phyloP scores from a whole-genome alignment of 2,113 vertebrate genomes.

The Phoxinus phoxinus region DNA sequence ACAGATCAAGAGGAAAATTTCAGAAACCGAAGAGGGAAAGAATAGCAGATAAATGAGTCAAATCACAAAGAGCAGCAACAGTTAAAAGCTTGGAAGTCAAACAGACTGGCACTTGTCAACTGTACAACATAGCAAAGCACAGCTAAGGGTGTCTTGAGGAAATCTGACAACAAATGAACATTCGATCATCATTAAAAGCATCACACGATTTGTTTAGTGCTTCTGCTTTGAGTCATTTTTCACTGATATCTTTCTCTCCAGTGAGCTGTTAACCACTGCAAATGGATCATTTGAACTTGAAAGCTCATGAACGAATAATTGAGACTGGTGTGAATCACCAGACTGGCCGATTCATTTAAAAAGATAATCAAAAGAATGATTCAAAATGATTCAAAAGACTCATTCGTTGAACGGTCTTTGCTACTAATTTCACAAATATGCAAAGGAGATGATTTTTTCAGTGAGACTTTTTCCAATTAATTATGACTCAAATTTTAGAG shows the following conservation, averaged over 20 bases:
- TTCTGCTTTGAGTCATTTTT: background rate
- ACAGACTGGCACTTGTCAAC: background rate
- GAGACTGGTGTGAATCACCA: background rate
- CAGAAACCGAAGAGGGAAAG: background rate
- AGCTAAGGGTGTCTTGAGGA: background rate
- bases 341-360: background rate
- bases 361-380: background rate
- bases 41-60: background rate
- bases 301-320: background rate
- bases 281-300: background rate
- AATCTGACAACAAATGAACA: background rate
- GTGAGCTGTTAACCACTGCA: background rate
- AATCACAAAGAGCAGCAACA: background rate
- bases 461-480: background rate
- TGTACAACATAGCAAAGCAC: background rate
- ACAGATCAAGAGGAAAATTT: background rate
- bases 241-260: background rate
- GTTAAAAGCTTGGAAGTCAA: background rate
- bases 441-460: background rate
- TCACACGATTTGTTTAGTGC: background rate
- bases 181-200: background rate
- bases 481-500: background rate
- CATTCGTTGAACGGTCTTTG: background rate
- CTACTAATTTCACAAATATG: background rate
- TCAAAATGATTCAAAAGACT: background rate